Conservation (phyloP, 2,113 vertebrate genomes). For the Tor tambroides region DNA sequence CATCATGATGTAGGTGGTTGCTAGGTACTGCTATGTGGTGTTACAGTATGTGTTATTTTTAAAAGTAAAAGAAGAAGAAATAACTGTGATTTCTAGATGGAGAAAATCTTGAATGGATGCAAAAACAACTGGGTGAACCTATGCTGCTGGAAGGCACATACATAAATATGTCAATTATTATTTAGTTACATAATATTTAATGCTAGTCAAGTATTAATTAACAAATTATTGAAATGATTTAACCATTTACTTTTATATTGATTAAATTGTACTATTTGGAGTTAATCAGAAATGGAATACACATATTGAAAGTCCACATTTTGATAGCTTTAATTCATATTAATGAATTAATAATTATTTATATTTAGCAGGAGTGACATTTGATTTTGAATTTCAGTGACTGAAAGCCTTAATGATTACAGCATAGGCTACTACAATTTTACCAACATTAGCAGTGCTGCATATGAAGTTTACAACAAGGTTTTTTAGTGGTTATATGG, state of each 20-base stretch:
- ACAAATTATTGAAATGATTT: no score
- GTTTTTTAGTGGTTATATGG: not conserved
- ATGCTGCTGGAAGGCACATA: not conserved
- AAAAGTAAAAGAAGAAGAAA: not conserved
- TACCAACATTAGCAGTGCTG: not conserved
- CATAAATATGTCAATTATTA: no score
- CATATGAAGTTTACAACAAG: not conserved
- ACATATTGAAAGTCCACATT: no score
- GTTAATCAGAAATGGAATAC: no score
- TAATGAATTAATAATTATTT: no score
- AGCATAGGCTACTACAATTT: not conserved
- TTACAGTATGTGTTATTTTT: not conserved
- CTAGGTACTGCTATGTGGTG: not conserved
- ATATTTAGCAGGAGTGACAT: no score
- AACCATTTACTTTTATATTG: no score
- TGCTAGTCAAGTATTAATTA: no score
- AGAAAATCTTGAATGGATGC: not conserved
- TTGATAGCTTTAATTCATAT: no score
- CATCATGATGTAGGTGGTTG: not conserved
- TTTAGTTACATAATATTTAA: no score
- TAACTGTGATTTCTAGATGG: not conserved
- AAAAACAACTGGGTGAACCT: not conserved
- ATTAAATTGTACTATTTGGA: no score
- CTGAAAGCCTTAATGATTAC: not conserved
- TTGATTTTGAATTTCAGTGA: not conserved